A percentile compares a stretch with the other conserved stretches of the same genome.
Conservation (phyloP, 1,140 invertebrate species). For the Conus ventricosus region DNA sequence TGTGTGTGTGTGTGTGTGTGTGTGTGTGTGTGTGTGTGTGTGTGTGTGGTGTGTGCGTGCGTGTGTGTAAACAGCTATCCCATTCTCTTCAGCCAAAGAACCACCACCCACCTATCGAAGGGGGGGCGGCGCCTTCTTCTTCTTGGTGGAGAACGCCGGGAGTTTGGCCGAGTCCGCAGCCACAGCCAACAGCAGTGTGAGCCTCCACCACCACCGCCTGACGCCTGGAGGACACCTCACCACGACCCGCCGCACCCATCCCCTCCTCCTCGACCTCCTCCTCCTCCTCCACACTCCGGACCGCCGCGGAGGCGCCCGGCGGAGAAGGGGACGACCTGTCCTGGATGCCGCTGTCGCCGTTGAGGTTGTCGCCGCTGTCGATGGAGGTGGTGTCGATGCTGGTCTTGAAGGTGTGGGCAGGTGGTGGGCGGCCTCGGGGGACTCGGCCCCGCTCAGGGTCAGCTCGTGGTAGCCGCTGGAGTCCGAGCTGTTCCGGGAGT, state of each 20-base stretch:
- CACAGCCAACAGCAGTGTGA: neutral
- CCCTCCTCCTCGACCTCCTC: neutral
- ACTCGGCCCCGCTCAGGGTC: slow-evolving; percentile 80
- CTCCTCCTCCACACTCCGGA: neutral
- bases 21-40: too few relatives aligned
- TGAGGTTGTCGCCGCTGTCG: slow-evolving; percentile 61
- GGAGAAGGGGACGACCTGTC: slow-evolving; percentile 47
- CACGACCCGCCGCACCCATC: neutral
- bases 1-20: too few relatives aligned
- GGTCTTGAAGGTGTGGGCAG: slow-evolving; percentile 52
- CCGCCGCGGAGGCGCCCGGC: neutral
- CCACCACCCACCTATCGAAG: slow-evolving; percentile 26
- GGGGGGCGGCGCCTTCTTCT: slow-evolving; percentile 64
- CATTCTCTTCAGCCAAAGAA: too few relatives aligned
- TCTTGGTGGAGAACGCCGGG: slow-evolving; percentile 48
- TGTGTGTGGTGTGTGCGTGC: too few relatives aligned
- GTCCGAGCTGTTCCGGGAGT: slow-evolving; percentile 85
- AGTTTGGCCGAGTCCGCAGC: neutral
- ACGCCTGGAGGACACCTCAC: too few relatives aligned
- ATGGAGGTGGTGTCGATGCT: slow-evolving; percentile 62
- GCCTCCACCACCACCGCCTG: neutral
- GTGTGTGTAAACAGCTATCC: too few relatives aligned
- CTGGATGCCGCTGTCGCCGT: slow-evolving; percentile 58
- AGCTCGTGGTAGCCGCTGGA: slow-evolving; percentile 86
- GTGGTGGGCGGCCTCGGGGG: slow-evolving; percentile 55